These are phyloP conservation scores for Tetheella fluctuosa DNA, from an alignment of 2,888 invertebrate genomes.

Conservation along the genomic window DNA sequence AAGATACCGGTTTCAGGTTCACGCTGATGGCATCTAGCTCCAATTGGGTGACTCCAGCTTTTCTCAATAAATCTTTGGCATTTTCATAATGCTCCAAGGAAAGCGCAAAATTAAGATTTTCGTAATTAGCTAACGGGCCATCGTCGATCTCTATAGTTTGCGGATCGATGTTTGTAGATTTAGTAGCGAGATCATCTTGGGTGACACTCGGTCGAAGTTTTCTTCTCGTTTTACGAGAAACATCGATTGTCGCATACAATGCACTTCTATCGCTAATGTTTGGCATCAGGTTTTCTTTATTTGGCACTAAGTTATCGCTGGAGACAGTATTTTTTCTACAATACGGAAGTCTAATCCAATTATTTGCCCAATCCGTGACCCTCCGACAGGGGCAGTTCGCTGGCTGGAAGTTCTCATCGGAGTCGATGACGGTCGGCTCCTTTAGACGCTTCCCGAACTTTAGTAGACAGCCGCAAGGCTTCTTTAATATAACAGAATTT, in stretches of 20 bases:
- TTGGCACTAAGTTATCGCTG: slow-evolving; percentile 63
- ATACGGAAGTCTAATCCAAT: slow-evolving; percentile 85
- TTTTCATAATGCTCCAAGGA: slow-evolving; percentile 92
- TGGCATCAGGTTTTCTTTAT: slow-evolving; percentile 81
- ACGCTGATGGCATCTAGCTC: slow-evolving; percentile 75
- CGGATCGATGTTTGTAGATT: slow-evolving; percentile 31
- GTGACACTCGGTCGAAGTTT: slow-evolving; percentile 49
- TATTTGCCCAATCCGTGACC: slow-evolving; percentile 87
- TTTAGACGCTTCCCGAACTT: slow-evolving; percentile 71
- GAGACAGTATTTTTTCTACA: slow-evolving; percentile 68
- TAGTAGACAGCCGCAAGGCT: slow-evolving; percentile 88
- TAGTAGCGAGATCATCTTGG: slow-evolving; percentile 25
- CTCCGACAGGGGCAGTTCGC: slow-evolving; percentile 84
- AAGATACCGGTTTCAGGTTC: slow-evolving; percentile 56
- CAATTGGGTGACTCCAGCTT: slow-evolving; percentile 82
- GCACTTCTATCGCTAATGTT: slow-evolving; percentile 67
- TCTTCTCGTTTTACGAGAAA: slow-evolving; percentile 85
- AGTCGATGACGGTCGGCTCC: slow-evolving; percentile 24
- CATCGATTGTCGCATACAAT: slow-evolving; percentile 88
- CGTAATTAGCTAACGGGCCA: slow-evolving; percentile 85
- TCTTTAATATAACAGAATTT: slow-evolving; percentile 84
- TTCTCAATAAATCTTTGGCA: slow-evolving; percentile 86
- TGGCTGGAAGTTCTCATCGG: slow-evolving; percentile 41
- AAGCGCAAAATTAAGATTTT: slow-evolving; percentile 90
- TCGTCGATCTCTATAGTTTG: slow-evolving; percentile 61